Percentiles rank a stretch among this genome's conserved stretches.
phyloP scores from a whole-genome alignment of 2,113 vertebrate species.

The Malaclemys terrapin region DNA sequence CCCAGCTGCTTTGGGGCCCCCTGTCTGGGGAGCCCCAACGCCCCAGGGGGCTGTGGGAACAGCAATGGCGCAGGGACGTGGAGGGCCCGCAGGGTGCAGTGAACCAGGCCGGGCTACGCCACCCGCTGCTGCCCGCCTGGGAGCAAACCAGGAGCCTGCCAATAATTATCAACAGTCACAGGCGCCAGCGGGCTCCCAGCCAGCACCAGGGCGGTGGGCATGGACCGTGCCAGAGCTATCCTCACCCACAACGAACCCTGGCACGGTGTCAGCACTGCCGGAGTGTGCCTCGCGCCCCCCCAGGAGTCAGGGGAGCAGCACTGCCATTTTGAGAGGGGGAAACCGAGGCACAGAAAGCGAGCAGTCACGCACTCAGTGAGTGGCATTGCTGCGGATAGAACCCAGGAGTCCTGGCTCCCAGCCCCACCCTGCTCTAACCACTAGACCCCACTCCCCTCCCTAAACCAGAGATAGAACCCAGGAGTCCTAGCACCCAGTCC shows the following conservation, averaged over 20 bases:
- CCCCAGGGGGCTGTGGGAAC: no score
- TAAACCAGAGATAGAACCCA: accelerated
- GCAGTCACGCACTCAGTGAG: not conserved
- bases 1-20: not conserved
- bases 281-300: no score
- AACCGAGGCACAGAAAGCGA: not conserved
- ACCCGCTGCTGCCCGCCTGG: no score
- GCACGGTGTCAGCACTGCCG: not conserved
- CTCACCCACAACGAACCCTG: no score
- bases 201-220: not conserved
- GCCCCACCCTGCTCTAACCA: not conserved
- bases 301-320: no score
- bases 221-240: no score
- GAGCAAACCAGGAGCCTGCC: no score
- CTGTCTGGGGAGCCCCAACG: no score
- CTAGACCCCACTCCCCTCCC: not conserved
- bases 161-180: no score
- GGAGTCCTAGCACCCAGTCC: accelerated
- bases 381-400: not conserved
- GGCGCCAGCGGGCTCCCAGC: not conserved
- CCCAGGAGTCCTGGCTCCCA: not conserved
- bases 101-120: not conserved
- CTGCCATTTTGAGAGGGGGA: not conserved
- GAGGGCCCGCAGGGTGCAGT: not conserved
- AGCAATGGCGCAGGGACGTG: not conserved